Evolutionary conservation across 2,888 invertebrate species (phyloP).

Genomic region (Cephus nigrinus): DNA sequence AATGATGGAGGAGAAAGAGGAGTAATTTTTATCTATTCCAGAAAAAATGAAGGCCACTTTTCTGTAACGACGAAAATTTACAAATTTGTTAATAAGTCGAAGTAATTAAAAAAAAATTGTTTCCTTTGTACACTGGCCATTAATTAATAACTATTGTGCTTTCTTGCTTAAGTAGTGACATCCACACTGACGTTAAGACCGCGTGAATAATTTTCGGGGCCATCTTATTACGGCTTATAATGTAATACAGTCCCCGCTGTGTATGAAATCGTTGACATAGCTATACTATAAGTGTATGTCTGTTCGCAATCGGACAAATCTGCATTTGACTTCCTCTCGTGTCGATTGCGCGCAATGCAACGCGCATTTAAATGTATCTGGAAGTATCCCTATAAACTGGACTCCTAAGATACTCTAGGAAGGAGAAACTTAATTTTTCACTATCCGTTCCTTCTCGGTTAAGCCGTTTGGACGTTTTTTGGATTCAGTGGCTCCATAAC

Average conservation of each 20-base stretch:
- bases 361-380: neutral
- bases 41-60: neutral
- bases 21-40: neutral
- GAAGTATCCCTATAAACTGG: neutral
- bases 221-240: neutral
- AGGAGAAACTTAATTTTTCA: neutral
- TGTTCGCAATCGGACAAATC: neutral
- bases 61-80: neutral
- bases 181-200: neutral
- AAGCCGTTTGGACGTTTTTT: slow-evolving; percentile 44
- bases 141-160: neutral
- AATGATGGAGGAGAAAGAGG: neutral
- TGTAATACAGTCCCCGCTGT: neutral
- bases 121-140: neutral
- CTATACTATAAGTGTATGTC: neutral
- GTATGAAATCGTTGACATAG: neutral
- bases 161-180: neutral
- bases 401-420: neutral
- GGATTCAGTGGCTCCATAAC: slow-evolving; percentile 52
- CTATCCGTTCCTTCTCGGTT: slow-evolving; percentile 11
- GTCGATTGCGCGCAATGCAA: neutral
- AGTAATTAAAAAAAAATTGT: neutral
- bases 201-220: neutral
- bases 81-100: neutral
- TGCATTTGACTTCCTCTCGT: no score